Conservation (phyloP, 2,888 invertebrate species). For the Callyntrura sp. region DNA sequence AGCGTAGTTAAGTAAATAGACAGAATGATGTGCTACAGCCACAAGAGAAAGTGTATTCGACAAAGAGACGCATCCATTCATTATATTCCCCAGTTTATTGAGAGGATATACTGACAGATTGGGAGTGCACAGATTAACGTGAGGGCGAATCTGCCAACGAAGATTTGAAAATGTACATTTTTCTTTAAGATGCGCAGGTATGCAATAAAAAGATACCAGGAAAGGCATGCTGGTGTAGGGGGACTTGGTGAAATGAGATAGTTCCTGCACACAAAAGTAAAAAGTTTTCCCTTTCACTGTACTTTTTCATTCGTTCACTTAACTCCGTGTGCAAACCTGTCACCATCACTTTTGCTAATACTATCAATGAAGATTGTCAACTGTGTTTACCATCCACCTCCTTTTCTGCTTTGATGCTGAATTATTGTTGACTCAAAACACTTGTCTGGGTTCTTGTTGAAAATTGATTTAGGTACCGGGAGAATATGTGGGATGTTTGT, state of each 20-base stretch:
- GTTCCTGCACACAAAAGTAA: neutral
- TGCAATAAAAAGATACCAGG: constrained; percentile 23
- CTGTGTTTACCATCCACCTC: constrained; percentile 52
- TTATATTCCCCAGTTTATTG: constrained; percentile 3
- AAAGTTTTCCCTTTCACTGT: constrained; percentile 49
- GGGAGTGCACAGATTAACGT: constrained; percentile 17
- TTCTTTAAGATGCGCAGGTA: neutral
- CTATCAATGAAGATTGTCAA: constrained; percentile 49
- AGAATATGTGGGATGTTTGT: neutral
- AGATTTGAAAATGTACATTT: neutral
- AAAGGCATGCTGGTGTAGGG: constrained; percentile 1
- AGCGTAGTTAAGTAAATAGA: neutral
- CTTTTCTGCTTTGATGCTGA: neutral
- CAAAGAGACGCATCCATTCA: neutral
- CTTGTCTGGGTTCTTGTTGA: constrained; percentile 11
- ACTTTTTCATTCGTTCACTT: neutral
- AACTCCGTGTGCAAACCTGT: constrained; percentile 49
- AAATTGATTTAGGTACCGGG: neutral
- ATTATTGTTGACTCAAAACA: constrained; percentile 46
- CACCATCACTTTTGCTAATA: constrained; percentile 55
- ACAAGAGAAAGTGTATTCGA: neutral
- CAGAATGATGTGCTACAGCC: neutral
- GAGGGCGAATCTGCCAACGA: neutral
- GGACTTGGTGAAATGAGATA: neutral
- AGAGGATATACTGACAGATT: neutral